A percentile compares a stretch with the other conserved stretches of the same genome.
phyloP scores from a whole-genome alignment of 2,797 vertebrate species.

The Alosa sapidissima region DNA sequence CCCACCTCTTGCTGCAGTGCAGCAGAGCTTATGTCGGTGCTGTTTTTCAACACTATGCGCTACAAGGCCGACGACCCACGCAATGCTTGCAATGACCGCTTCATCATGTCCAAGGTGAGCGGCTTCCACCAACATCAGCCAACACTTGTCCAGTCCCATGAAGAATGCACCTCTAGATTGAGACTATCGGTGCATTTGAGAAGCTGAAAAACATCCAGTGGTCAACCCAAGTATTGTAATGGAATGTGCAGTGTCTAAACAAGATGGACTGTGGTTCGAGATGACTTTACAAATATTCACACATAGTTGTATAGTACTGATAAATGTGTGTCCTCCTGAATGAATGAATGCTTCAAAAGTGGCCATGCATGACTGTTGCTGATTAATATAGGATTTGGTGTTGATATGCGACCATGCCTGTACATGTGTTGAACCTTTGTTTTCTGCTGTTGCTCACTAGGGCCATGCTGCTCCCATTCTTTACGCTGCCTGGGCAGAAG shows the following conservation, averaged over 20 bases:
- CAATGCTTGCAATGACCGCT: slow-evolving; percentile 83
- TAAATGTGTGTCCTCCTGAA: too few relatives aligned
- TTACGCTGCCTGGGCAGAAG: slow-evolving; percentile 81
- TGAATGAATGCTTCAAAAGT: too few relatives aligned
- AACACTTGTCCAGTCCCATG: not conserved
- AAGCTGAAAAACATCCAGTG: not conserved
- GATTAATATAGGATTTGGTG: too few relatives aligned
- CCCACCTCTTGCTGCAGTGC: slow-evolving; percentile 88
- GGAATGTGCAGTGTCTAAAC: not conserved
- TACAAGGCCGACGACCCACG: slow-evolving; percentile 80
- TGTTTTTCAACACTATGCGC: slow-evolving; percentile 87
- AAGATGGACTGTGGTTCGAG: not conserved
- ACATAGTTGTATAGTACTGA: too few relatives aligned
- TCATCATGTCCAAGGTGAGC: slow-evolving; percentile 85
- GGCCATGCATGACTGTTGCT: too few relatives aligned
- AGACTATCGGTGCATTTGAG: not conserved
- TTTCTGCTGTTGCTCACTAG: slow-evolving; percentile 49
- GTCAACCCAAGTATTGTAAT: not conserved
- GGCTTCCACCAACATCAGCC: not conserved
- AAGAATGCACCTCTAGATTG: not conserved
- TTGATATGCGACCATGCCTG: too few relatives aligned
- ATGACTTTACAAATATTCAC: too few relatives aligned
- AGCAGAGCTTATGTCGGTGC: slow-evolving; percentile 85
- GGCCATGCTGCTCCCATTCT: slow-evolving; percentile 79
- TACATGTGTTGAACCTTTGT: not conserved